phyloP scores from a whole-genome alignment of 2,113 vertebrate species.

The Anguilla rostrata region DNA sequence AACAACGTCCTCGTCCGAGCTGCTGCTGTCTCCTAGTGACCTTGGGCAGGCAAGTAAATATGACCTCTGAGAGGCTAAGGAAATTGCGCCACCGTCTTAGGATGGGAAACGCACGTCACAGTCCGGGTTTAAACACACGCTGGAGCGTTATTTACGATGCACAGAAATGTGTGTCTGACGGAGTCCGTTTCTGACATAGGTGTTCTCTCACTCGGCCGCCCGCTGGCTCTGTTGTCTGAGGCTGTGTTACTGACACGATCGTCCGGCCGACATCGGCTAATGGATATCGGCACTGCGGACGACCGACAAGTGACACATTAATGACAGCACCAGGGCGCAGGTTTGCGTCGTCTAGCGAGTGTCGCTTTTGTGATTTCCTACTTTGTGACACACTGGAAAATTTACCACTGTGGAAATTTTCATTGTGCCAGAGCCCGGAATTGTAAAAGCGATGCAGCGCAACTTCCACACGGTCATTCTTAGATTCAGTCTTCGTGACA shows the following conservation, averaged over 20 bases:
- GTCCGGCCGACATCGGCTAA: background rate
- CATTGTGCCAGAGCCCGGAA: background rate
- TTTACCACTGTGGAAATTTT: conserved; percentile 22
- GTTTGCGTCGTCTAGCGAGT: background rate
- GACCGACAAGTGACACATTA: background rate
- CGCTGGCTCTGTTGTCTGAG: background rate
- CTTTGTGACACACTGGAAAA: conserved; percentile 12
- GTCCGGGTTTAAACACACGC: background rate
- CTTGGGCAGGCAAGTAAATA: background rate
- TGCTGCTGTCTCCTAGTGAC: background rate
- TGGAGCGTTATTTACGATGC: background rate
- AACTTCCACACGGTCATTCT: conserved; percentile 1
- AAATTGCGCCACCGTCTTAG: background rate
- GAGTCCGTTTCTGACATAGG: background rate
- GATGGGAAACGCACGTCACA: background rate
- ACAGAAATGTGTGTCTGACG: background rate
- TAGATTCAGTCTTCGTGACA: conserved; percentile 17
- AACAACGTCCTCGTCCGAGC: background rate
- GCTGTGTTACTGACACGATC: background rate
- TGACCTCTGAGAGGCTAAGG: background rate
- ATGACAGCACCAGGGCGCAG: background rate
- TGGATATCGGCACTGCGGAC: background rate
- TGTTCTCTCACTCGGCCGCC: background rate
- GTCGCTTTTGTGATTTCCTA: conserved; percentile 5
- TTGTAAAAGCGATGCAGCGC: background rate